phyloP scores from a whole-genome alignment of 37 sponge, comb jelly and placozoan species.

The Haliclona indistincta region DNA sequence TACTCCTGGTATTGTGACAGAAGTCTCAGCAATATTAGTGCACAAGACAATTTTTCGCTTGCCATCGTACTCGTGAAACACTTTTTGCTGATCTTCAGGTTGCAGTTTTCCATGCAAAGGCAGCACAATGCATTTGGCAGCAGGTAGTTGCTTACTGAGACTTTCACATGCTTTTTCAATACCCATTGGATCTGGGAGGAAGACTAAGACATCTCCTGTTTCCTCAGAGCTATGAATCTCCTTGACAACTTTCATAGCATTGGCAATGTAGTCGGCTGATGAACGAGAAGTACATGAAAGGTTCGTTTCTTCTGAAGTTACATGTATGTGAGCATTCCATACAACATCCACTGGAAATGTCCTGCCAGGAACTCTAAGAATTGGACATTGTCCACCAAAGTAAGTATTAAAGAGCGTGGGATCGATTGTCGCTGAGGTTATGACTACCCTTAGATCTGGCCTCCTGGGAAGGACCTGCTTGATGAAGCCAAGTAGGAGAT shows the following conservation, averaged over 20 bases:
- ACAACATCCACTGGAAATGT: conserved; percentile 73
- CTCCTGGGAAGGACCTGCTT: conserved; percentile 58
- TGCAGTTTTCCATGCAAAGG: conserved; percentile 82
- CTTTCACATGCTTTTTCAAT: conserved; percentile 64
- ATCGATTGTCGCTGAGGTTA: conserved; percentile 88
- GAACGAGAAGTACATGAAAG: no score
- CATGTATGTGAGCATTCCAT: conserved; percentile 25
- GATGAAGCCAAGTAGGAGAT: conserved; percentile 66
- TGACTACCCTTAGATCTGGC: conserved; percentile 67
- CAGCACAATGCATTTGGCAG: conserved; percentile 36
- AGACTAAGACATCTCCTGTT: conserved; percentile 82
- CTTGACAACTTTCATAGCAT: conserved; percentile 20
- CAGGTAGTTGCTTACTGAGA: background rate
- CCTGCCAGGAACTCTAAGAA: conserved; percentile 66
- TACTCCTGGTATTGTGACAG: conserved; percentile 86
- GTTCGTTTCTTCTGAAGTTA: background rate
- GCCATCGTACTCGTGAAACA: conserved; percentile 32
- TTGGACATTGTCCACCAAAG: conserved; percentile 42
- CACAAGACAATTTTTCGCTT: conserved; percentile 72
- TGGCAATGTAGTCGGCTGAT: background rate
- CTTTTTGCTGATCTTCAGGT: conserved; percentile 80
- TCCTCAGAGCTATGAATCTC: conserved; percentile 26
- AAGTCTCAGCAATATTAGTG: conserved; percentile 93
- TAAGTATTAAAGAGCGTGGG: conserved; percentile 48
- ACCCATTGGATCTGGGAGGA: conserved; percentile 78